Percentiles rank a stretch among this genome's conserved stretches.
phyloP scores from a whole-genome alignment of 2,888 invertebrate genomes.

The Pollenia griseotomentosa region DNA sequence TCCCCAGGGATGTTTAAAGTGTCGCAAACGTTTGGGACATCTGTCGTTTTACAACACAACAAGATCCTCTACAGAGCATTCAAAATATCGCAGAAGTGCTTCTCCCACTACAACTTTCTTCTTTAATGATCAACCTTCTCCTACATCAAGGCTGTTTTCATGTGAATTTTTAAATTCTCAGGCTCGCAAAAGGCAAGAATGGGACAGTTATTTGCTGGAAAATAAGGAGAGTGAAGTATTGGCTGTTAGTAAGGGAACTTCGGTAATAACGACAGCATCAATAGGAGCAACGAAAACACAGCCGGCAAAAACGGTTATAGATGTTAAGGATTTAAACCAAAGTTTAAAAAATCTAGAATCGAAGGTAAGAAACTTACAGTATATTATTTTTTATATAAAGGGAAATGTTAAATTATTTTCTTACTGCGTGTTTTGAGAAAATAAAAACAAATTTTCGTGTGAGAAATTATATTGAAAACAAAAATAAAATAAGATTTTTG shows the following conservation, averaged over 20 bases:
- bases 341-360: slow-evolving; percentile 73
- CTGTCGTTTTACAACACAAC: slow-evolving; percentile 52
- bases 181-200: slow-evolving; percentile 70
- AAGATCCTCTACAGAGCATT: slow-evolving; percentile 54
- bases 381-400: too few relatives aligned
- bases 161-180: slow-evolving; percentile 70
- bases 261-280: neutral
- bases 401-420: too few relatives aligned
- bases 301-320: slow-evolving; percentile 14
- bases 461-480: too few relatives aligned
- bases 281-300: slow-evolving; percentile 16
- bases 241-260: neutral
- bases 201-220: slow-evolving; percentile 68
- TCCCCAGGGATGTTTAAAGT: slow-evolving; percentile 80
- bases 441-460: too few relatives aligned
- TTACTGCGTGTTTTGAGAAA: too few relatives aligned
- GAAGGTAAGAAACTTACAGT: slow-evolving; percentile 29
- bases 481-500: too few relatives aligned
- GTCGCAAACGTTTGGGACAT: slow-evolving; percentile 78
- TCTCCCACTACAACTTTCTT: slow-evolving; percentile 66
- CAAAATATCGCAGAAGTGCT: slow-evolving; percentile 70
- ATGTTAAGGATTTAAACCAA: slow-evolving; percentile 76
- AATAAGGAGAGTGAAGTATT: slow-evolving; percentile 52
- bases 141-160: slow-evolving; percentile 69
- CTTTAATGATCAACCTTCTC: slow-evolving; percentile 65